Conservation (phyloP, 2,113 vertebrate species). For the Corythornis cristatus region DNA sequence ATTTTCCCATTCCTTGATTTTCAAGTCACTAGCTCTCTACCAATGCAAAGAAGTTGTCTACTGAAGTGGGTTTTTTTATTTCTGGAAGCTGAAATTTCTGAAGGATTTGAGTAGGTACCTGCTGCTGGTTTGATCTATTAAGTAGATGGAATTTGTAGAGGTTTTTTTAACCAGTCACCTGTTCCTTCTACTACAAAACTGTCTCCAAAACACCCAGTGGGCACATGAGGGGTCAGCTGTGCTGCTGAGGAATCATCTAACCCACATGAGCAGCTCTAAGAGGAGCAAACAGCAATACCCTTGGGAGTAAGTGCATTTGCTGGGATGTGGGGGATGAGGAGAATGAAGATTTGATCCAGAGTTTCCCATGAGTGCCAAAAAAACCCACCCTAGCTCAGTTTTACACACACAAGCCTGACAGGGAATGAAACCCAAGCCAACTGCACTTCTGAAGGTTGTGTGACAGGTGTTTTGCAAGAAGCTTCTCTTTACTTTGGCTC, state of each 20-base stretch:
- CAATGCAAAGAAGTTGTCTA: neutral
- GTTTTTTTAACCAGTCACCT: neutral
- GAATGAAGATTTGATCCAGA: neutral
- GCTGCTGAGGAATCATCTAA: neutral
- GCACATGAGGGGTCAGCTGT: neutral
- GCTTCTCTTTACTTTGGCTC: neutral
- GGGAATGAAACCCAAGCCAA: neutral
- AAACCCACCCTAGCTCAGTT: neutral
- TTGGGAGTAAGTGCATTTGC: neutral
- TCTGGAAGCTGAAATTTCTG: neutral
- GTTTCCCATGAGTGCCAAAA: neutral
- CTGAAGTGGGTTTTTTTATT: neutral
- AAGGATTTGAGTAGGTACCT: neutral
- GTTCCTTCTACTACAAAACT: neutral
- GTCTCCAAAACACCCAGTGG: fast-evolving
- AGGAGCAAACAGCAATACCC: neutral
- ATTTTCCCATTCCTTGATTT: neutral
- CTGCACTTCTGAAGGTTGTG: neutral
- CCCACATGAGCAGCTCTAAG: neutral
- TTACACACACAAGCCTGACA: neutral
- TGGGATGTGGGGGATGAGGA: neutral
- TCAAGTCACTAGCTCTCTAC: neutral
- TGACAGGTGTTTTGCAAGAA: neutral
- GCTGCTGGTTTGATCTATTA: neutral
- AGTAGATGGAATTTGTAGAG: no score